Evolutionary conservation across 2,113 vertebrate genomes (phyloP).

Genomic region (Myxocyprinus asiaticus): DNA sequence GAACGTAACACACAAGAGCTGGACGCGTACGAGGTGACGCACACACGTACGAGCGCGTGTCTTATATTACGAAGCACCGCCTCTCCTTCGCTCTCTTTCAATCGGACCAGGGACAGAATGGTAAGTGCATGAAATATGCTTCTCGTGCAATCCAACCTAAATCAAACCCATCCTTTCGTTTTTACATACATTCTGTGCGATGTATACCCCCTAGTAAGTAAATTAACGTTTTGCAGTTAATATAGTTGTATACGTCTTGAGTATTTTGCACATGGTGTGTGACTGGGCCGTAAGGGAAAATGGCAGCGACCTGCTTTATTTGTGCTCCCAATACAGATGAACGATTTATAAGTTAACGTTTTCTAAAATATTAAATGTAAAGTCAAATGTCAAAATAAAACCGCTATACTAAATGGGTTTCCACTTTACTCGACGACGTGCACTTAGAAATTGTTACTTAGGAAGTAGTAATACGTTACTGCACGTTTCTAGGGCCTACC

Average conservation of each 20-base stretch:
- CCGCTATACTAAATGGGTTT: too few relatives aligned
- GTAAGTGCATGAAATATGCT: slow-evolving; percentile 57
- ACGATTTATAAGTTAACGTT: too few relatives aligned
- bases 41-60: neutral
- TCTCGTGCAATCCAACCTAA: neutral
- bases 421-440: too few relatives aligned
- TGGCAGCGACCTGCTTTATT: neutral
- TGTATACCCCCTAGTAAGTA: too few relatives aligned
- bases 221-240: neutral
- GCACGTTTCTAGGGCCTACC: too few relatives aligned
- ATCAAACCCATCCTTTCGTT: slow-evolving; percentile 59
- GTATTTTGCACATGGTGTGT: neutral
- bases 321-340: too few relatives aligned
- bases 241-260: neutral
- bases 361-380: too few relatives aligned
- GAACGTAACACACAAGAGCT: too few relatives aligned
- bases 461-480: too few relatives aligned
- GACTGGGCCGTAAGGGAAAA: neutral
- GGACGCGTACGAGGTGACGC: neutral
- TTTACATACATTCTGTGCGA: neutral
- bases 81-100: slow-evolving; percentile 61
- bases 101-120: slow-evolving; percentile 68
- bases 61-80: accelerated
- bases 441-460: too few relatives aligned
- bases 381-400: too few relatives aligned